A percentile compares a stretch with the other conserved stretches of the same genome.
These are phyloP conservation scores for Micromys minutus DNA, from an alignment of 2,113 vertebrate species.

Conservation along the genomic window DNA sequence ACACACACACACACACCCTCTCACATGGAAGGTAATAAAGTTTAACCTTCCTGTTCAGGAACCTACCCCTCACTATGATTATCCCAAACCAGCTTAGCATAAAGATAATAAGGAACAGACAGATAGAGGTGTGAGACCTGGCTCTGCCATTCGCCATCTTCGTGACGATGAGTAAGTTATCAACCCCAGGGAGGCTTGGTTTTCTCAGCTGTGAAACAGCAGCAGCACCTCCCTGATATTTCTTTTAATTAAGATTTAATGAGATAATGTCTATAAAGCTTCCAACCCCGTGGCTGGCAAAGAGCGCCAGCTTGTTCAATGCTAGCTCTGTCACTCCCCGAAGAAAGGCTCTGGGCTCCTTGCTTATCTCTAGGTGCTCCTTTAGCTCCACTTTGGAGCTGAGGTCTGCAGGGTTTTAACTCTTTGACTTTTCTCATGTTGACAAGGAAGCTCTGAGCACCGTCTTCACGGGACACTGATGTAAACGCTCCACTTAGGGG, in stretches of 20 bases:
- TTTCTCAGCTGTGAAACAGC: constrained; percentile 17
- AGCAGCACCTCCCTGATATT: constrained; percentile 28
- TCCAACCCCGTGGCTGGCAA: neutral
- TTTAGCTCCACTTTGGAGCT: neutral
- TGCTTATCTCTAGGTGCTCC: neutral
- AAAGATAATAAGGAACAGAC: neutral
- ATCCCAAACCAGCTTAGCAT: neutral
- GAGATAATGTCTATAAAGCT: constrained; percentile 18
- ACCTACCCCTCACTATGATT: neutral
- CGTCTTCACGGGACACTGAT: neutral
- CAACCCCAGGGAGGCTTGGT: neutral
- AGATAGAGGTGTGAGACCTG: neutral
- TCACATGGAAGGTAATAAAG: no score
- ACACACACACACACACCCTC: neutral
- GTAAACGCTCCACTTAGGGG: neutral
- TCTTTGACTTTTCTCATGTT: neutral
- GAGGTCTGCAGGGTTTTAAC: neutral
- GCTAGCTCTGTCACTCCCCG: neutral
- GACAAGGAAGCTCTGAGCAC: neutral
- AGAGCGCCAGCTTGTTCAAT: neutral
- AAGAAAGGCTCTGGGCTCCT: neutral
- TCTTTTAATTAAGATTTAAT: constrained; percentile 58
- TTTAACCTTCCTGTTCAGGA: neutral
- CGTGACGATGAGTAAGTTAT: neutral
- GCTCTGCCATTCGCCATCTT: neutral